Evolutionary conservation across 2,797 vertebrate species (phyloP).

Genomic region (Tadarida brasiliensis): DNA sequence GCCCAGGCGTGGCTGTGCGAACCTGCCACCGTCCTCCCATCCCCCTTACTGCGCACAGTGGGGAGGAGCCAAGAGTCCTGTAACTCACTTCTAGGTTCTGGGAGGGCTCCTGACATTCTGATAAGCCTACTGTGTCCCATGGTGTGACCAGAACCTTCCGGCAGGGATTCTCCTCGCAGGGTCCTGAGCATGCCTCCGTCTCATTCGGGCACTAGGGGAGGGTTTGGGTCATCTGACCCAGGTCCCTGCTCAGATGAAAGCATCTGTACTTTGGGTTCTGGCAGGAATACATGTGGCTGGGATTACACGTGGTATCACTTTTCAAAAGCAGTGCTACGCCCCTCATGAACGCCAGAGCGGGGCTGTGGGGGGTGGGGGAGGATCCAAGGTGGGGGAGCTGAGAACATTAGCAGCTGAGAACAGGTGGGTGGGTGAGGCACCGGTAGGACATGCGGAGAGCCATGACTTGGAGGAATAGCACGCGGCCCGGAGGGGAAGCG

Average conservation of each 20-base stretch:
- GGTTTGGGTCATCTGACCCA: fast-evolving
- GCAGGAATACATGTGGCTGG: not conserved
- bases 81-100: not conserved
- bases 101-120: not conserved
- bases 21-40: fast-evolving
- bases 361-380: not conserved
- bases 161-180: fast-evolving
- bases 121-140: fast-evolving
- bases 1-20: not conserved
- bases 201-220: fast-evolving
- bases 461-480: not conserved
- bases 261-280: not conserved
- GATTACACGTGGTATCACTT: fast-evolving
- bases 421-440: not conserved
- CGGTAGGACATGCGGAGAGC: fast-evolving
- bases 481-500: not conserved
- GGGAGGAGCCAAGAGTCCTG: fast-evolving
- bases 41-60: fast-evolving
- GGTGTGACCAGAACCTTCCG: fast-evolving
- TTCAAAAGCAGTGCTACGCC: not conserved
- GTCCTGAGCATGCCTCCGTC: not conserved
- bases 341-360: not conserved
- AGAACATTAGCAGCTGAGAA: fast-evolving
- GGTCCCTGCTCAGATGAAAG: not conserved
- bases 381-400: not conserved